A percentile compares a stretch with the other conserved stretches of the same genome.
These are phyloP conservation scores for Ceratotherium simum DNA, from an alignment of 2,113 vertebrate genomes.

Conservation along the genomic window DNA sequence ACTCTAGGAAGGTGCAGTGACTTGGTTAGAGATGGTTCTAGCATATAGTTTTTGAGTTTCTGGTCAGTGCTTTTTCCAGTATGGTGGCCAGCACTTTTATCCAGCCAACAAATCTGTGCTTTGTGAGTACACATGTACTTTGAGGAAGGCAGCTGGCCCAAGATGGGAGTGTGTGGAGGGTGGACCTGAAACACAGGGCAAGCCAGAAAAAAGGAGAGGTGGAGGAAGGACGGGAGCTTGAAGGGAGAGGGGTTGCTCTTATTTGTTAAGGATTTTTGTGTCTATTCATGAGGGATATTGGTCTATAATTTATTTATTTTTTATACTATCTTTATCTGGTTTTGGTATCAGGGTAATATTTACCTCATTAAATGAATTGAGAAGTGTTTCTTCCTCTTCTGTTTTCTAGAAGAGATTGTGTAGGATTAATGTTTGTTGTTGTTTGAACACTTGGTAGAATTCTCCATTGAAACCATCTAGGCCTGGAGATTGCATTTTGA, in stretches of 20 bases:
- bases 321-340: neutral
- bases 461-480: neutral
- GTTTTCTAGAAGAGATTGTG: neutral
- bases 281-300: neutral
- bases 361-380: neutral
- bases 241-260: neutral
- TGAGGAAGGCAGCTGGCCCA: neutral
- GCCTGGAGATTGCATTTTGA: neutral
- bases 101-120: neutral
- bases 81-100: neutral
- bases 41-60: neutral
- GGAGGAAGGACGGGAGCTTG: neutral
- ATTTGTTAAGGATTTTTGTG: slow-evolving; percentile 2
- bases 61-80: neutral
- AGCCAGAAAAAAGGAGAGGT: neutral
- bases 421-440: neutral
- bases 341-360: neutral
- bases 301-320: neutral
- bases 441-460: neutral
- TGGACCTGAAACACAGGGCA: neutral
- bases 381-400: neutral
- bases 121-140: neutral
- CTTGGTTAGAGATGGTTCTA: neutral
- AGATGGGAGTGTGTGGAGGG: neutral
- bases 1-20: neutral